Evolutionary conservation across 1,140 invertebrate species (phyloP).

Genomic region (Oppia nitens): DNA sequence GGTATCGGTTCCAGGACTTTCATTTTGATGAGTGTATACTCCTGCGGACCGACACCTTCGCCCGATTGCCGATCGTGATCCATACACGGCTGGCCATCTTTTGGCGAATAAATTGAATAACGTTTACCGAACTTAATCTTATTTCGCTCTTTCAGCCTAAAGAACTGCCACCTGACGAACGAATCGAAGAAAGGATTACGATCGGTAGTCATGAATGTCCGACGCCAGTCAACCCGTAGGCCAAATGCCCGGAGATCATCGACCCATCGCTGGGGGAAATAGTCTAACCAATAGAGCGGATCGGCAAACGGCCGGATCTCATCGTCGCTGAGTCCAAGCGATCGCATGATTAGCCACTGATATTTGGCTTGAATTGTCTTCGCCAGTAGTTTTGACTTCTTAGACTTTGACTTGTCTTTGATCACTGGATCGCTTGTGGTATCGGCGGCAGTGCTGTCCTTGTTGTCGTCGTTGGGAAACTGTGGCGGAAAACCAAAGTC

Average conservation of each 20-base stretch:
- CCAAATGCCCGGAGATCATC: conserved; percentile 75
- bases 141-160: conserved; percentile 63
- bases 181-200: conserved; percentile 95
- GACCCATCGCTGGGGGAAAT: conserved; percentile 82
- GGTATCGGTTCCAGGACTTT: conserved; percentile 58
- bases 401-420: conserved; percentile 92
- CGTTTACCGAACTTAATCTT: conserved; percentile 94
- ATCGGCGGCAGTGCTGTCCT: conserved; percentile 31
- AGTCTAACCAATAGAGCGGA: conserved; percentile 76
- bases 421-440: conserved; percentile 41
- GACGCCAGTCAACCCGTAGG: conserved; percentile 85
- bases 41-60: conserved; percentile 93
- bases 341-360: conserved; percentile 98
- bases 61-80: conserved; percentile 91
- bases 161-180: conserved; percentile 93
- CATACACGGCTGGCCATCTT: conserved; percentile 97
- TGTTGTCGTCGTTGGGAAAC: conserved; percentile 47
- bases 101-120: conserved; percentile 90
- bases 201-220: conserved; percentile 95
- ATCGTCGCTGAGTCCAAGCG: conserved; percentile 67
- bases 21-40: conserved; percentile 96
- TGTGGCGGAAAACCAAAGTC: conserved; percentile 77
- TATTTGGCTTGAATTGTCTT: conserved; percentile 77
- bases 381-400: conserved; percentile 94
- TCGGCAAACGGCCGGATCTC: conserved; percentile 89